A percentile compares a stretch with the other conserved stretches of the same genome.
phyloP scores from a whole-genome alignment of 1,140 invertebrate species.

The Bombus affinis region DNA sequence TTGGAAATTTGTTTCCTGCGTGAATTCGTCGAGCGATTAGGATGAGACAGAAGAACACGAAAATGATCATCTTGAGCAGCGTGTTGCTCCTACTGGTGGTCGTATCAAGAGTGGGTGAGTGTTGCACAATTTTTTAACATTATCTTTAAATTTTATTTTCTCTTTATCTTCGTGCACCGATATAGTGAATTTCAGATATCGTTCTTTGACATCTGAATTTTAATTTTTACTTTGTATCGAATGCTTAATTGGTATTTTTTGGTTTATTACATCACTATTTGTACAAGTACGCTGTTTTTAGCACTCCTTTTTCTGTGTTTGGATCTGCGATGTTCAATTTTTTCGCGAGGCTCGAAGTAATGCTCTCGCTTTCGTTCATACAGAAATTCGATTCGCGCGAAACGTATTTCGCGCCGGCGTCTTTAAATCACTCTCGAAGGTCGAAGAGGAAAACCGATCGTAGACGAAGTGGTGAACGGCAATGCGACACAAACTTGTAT shows the following conservation, averaged over 20 bases:
- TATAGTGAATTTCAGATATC: background rate
- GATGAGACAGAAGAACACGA: conserved; percentile 11
- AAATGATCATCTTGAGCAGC: conserved; percentile 70
- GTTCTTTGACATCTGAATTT: background rate
- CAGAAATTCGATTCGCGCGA: background rate
- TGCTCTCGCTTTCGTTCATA: background rate
- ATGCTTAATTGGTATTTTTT: background rate
- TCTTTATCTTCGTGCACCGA: background rate
- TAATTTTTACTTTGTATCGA: background rate
- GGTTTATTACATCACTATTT: background rate
- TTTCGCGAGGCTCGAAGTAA: background rate
- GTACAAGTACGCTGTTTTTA: background rate
- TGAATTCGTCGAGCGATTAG: background rate
- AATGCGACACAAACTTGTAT: conserved; percentile 8
- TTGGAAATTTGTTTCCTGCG: conserved; percentile 1
- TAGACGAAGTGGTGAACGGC: conserved; percentile 31
- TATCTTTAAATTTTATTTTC: background rate
- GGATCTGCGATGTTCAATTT: background rate
- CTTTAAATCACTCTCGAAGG: conserved; percentile 42
- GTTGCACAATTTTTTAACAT: background rate
- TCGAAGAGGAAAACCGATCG: conserved; percentile 27
- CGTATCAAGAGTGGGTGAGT: conserved; percentile 75
- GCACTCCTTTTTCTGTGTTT: no score
- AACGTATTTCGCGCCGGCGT: conserved; percentile 9
- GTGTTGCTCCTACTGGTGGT: conserved; percentile 70